A percentile compares a stretch with the other conserved stretches of the same genome.
These are phyloP conservation scores for Cantharis rustica DNA, from an alignment of 2,888 invertebrate genomes.

Conservation along the genomic window DNA sequence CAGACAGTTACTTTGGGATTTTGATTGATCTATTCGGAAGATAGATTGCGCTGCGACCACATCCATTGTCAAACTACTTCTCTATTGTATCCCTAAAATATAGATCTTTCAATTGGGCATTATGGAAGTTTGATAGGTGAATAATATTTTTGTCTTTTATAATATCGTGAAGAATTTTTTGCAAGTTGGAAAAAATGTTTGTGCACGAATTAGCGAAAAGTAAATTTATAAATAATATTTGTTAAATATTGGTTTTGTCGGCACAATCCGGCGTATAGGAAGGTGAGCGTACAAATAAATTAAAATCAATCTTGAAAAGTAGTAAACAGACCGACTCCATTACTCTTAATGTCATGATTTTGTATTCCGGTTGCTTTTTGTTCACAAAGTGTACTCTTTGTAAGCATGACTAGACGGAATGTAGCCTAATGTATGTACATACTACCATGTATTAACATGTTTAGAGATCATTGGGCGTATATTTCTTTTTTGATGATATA, in stretches of 20 bases:
- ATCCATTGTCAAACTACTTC: constrained; percentile 49
- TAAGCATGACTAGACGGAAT: constrained; percentile 34
- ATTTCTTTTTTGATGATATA: constrained; percentile 4
- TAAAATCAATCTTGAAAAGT: constrained; percentile 30
- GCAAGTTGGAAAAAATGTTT: no score
- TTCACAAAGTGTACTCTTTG: constrained; percentile 33
- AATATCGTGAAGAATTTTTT: neutral
- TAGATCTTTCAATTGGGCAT: constrained; percentile 30
- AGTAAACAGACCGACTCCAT: constrained; percentile 31
- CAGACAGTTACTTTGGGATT: constrained; percentile 55
- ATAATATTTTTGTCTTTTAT: constrained; percentile 11
- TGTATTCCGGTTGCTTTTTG: constrained; percentile 31
- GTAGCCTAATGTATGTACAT: constrained; percentile 29
- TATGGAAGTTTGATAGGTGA: constrained; percentile 22
- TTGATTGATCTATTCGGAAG: constrained; percentile 58
- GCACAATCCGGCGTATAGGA: neutral
- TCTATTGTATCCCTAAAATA: constrained; percentile 42
- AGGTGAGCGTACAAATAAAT: constrained; percentile 20
- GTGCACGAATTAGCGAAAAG: neutral
- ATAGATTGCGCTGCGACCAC: constrained; percentile 55
- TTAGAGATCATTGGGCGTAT: constrained; percentile 21
- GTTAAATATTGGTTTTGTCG: neutral
- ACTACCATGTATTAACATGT: constrained; percentile 30
- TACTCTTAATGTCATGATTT: constrained; percentile 32
- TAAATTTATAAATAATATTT: neutral